These are phyloP conservation scores for Porphyrio hochstetteri DNA, from an alignment of 2,113 vertebrate species.

Conservation along the genomic window DNA sequence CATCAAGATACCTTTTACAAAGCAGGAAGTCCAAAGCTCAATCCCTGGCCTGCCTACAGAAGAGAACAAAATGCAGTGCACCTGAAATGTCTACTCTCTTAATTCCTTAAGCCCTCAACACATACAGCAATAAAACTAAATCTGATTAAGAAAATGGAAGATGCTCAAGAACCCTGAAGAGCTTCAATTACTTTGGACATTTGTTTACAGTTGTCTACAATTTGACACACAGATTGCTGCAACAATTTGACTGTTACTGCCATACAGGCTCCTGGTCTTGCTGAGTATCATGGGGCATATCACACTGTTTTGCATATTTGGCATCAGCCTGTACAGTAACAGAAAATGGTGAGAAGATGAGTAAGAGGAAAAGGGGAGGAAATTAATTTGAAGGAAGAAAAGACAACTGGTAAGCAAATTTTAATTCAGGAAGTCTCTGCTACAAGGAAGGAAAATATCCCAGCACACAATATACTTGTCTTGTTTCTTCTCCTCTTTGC, in stretches of 20 bases:
- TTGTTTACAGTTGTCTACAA: not conserved
- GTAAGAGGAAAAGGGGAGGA: not conserved
- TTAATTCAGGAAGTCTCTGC: not conserved
- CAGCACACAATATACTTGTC: not conserved
- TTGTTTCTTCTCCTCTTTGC: no score
- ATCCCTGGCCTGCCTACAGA: not conserved
- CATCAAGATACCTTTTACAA: not conserved
- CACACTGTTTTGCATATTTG: not conserved
- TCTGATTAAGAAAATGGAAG: not conserved
- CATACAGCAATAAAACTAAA: not conserved
- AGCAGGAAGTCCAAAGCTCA: not conserved
- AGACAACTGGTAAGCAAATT: not conserved
- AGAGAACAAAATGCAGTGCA: not conserved
- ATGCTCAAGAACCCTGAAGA: not conserved
- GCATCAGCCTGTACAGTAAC: not conserved
- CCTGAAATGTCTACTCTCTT: not conserved
- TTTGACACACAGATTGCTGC: not conserved
- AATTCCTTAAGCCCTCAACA: not conserved
- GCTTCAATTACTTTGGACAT: not conserved
- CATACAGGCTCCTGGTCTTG: not conserved
- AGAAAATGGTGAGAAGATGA: not conserved
- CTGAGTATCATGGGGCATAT: not conserved
- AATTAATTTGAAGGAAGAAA: not conserved
- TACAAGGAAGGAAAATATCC: not conserved
- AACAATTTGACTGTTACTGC: not conserved